Evolutionary conservation across 2,113 vertebrate species (phyloP).

Genomic region (Chloropsis hardwickii): DNA sequence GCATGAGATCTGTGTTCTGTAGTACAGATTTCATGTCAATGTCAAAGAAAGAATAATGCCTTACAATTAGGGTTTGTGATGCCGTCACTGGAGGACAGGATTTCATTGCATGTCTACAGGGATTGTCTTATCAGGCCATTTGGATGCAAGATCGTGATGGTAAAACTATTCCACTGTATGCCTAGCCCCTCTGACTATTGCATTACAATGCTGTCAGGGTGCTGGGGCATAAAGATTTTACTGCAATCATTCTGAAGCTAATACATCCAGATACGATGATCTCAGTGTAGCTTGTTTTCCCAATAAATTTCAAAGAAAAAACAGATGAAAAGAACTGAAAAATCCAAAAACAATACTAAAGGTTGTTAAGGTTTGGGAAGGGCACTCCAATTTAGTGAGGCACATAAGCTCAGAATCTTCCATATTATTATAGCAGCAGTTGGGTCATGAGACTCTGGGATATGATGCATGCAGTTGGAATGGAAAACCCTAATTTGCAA

Average conservation of each 20-base stretch:
- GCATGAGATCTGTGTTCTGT: not conserved
- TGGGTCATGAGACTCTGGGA: not conserved
- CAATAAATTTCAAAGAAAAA: not conserved
- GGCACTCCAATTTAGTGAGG: not conserved
- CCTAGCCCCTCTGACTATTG: slow-evolving; percentile 26
- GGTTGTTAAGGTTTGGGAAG: not conserved
- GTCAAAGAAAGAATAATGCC: slow-evolving; percentile 47
- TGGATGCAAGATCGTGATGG: slow-evolving; percentile 52
- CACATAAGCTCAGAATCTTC: not conserved
- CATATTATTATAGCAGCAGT: not conserved
- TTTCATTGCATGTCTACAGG: slow-evolving; percentile 57
- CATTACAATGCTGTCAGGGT: slow-evolving; percentile 44
- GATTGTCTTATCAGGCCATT: slow-evolving; percentile 63
- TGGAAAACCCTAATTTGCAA: not conserved
- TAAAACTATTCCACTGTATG: slow-evolving; percentile 48
- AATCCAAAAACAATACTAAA: not conserved
- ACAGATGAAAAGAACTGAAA: not conserved
- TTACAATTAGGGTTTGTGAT: slow-evolving; percentile 54
- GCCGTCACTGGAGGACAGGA: slow-evolving; percentile 34
- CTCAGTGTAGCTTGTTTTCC: not conserved
- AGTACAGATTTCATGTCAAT: slow-evolving; percentile 12
- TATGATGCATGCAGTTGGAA: not conserved
- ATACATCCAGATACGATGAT: not conserved
- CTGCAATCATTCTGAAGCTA: slow-evolving; percentile 7
- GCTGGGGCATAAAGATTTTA: slow-evolving; percentile 38